Evolutionary conservation across 2,888 invertebrate genomes (phyloP).

Genomic region (Vesta saturnalis): DNA sequence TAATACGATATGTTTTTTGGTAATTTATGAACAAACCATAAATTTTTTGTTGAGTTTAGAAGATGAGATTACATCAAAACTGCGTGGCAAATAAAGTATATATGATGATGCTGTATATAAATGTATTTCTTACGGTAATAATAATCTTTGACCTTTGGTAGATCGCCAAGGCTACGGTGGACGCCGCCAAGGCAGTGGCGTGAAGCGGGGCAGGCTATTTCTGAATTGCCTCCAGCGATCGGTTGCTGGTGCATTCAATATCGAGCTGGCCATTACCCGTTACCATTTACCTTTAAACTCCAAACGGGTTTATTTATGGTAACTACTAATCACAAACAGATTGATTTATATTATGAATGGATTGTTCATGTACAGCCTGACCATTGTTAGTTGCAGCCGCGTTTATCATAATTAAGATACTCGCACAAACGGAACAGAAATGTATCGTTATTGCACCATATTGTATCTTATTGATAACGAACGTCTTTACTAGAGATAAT

Average conservation of each 20-base stretch:
- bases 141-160: conserved; percentile 54
- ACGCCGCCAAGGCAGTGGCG: conserved; percentile 17
- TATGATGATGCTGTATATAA: conserved; percentile 22
- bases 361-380: conserved; percentile 23
- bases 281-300: conserved; percentile 36
- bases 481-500: conserved; percentile 30
- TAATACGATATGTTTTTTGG: no score
- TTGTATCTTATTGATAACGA: conserved; percentile 45
- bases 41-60: not conserved
- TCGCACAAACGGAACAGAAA: conserved; percentile 41
- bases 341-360: conserved; percentile 39
- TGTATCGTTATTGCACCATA: conserved; percentile 43
- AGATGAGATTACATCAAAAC: not conserved
- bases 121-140: conserved; percentile 49
- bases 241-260: conserved; percentile 25
- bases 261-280: conserved; percentile 29
- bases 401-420: conserved; percentile 37
- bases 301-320: conserved; percentile 33
- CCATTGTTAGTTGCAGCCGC: conserved; percentile 31
- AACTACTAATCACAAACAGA: conserved; percentile 34
- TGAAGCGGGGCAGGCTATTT: conserved; percentile 14
- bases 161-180: conserved; percentile 51
- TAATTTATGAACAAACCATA: no score
- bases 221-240: conserved; percentile 24
- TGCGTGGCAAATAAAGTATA: conserved; percentile 8